Base-by-base conservation (phyloP, 1,140 invertebrate species). In the Nixonia krombeini region DNA sequence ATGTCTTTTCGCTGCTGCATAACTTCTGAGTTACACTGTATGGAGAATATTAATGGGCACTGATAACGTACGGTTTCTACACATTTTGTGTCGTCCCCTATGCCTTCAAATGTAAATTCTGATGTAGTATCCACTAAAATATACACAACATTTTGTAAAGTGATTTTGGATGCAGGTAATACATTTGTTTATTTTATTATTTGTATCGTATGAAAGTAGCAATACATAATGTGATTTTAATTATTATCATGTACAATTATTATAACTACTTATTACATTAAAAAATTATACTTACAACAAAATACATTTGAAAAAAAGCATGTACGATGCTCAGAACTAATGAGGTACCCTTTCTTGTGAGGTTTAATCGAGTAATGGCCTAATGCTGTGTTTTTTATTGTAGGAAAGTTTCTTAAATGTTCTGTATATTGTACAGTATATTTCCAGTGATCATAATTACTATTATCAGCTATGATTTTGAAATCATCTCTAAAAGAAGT, bases 351-450 rank as follows among this genome's bases (percentile, higher is more conserved):
- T 57, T 74, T 76, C 38, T 69, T 76, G 61, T 76, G 82, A 45
- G 84, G 85, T 70, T 81, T 88, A 1, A 91, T 79, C 31, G 87
- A 83, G 72, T 87, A 92, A 68, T 89, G 83, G 0, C 86, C 91
- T 26, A 83, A 72, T 1, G 86, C 88, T 9, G 70, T 72, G 70
- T 90, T 90, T 61, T 83, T 69, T 56, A 91, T 85, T 59, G 87
- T 86, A 0, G 91, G 90, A 75, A 91, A 83, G 41, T 90, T 84
- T 29, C 88, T 89, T 1, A 92, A 79, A 62, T 86, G 79, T 74
- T 93, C 91, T 1, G 83, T 87, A 68, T 92, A 93, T 57, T 86
- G 67, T 0, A 90, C 89, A 0, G 88, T 87, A 75, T 92, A 93
- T 63, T 89, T 87, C 91, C 91, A 92, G 62, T 90, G 85, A 45